Evolutionary conservation across 2,888 invertebrate genomes (phyloP).

Genomic region (Brachypterus glaber): DNA sequence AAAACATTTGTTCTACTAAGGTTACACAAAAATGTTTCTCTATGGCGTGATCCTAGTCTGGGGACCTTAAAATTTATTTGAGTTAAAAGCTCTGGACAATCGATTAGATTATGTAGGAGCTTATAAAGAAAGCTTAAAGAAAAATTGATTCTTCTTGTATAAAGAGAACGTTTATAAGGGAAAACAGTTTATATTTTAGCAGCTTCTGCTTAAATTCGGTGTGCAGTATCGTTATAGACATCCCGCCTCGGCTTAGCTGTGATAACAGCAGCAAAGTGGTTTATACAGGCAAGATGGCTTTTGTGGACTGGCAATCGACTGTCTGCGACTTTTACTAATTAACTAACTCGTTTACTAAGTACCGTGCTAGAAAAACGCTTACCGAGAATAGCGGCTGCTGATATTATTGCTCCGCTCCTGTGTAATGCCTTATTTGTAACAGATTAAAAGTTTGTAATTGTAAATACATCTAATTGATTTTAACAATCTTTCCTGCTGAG

Average conservation of each 20-base stretch:
- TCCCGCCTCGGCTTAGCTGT: slow-evolving; percentile 25
- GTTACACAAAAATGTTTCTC: too few relatives aligned
- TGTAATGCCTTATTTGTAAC: slow-evolving; percentile 32
- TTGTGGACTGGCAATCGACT: slow-evolving; percentile 23
- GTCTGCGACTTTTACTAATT: slow-evolving; percentile 32
- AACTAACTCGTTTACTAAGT: slow-evolving; percentile 29
- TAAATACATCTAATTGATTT: slow-evolving; percentile 31
- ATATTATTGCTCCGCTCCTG: slow-evolving; percentile 25
- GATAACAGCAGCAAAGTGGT: slow-evolving; percentile 18
- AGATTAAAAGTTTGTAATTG: slow-evolving; percentile 34
- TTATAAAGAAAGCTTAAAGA: too few relatives aligned
- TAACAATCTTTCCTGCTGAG: slow-evolving; percentile 14
- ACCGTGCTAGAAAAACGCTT: slow-evolving; percentile 30
- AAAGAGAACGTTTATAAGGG: too few relatives aligned
- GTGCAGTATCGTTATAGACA: slow-evolving; percentile 26
- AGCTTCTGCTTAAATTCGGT: too few relatives aligned
- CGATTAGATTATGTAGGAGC: too few relatives aligned
- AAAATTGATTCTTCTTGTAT: too few relatives aligned
- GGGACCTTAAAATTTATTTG: too few relatives aligned
- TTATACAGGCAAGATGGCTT: slow-evolving; percentile 21
- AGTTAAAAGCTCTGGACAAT: too few relatives aligned
- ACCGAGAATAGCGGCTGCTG: slow-evolving; percentile 28
- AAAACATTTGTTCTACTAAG: too few relatives aligned
- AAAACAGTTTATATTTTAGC: too few relatives aligned
- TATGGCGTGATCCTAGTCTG: too few relatives aligned